Evolutionary conservation across 2,888 invertebrate genomes (phyloP).

Genomic region (Caenorhabditis japonica): DNA sequence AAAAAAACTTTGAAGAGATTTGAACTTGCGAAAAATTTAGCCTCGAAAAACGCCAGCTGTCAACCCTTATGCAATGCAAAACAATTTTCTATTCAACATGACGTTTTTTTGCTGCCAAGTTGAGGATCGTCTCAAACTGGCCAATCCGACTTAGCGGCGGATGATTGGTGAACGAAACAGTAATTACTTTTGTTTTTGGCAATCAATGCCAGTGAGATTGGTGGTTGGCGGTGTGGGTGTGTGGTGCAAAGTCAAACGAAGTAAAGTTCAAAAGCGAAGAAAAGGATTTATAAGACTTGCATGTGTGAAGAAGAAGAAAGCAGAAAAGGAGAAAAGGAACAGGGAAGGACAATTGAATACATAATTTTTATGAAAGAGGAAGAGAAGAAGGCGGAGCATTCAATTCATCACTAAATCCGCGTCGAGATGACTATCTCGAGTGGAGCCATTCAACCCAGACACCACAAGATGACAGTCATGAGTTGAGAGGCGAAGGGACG

Average conservation of each 20-base stretch:
- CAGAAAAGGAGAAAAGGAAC: constrained; percentile 12
- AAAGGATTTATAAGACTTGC: constrained; percentile 9
- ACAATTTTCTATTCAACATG: constrained; percentile 52
- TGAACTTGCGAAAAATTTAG: constrained; percentile 5
- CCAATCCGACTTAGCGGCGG: constrained; percentile 51
- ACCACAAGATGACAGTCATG: constrained; percentile 40
- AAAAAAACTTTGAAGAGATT: no score
- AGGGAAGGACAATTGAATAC: constrained; percentile 7
- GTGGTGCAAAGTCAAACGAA: no score
- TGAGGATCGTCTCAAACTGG: constrained; percentile 46
- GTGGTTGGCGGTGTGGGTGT: no score
- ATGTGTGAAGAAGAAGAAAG: constrained; percentile 32
- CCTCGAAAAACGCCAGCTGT: constrained; percentile 29
- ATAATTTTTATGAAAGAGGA: constrained; percentile 6
- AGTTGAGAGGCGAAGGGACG: constrained; percentile 5
- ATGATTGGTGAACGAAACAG: constrained; percentile 49
- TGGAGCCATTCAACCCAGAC: constrained; percentile 21
- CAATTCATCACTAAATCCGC: constrained; percentile 47
- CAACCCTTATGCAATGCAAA: constrained; percentile 44
- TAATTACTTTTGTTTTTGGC: constrained; percentile 49
- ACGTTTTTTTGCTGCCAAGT: constrained; percentile 42
- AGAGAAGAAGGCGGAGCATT: constrained; percentile 41
- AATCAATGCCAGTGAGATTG: constrained; percentile 47
- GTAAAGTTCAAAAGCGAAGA: constrained; percentile 22
- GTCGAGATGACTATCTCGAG: constrained; percentile 53